Conservation (phyloP, 1,140 invertebrate species). For the Armadillidium nasatum region DNA sequence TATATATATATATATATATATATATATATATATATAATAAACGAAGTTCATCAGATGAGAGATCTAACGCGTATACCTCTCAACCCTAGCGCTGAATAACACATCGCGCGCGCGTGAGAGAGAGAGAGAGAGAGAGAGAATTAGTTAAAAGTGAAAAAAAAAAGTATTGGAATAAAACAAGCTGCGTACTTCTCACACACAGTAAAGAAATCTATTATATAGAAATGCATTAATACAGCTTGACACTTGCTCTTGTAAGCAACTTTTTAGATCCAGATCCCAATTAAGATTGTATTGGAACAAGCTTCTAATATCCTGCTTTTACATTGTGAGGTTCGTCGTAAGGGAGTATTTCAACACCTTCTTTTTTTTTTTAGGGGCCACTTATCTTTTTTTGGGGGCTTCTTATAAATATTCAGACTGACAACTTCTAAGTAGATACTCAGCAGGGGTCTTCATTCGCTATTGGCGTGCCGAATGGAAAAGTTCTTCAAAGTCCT, state of each 20-base stretch:
- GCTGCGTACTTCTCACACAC: background rate
- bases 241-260: background rate
- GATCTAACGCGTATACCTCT: background rate
- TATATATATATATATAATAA: background rate
- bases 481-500: background rate
- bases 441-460: background rate
- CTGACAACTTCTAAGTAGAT: slow-evolving; percentile 7
- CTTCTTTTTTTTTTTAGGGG: background rate
- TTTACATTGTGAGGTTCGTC: background rate
- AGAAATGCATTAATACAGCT: background rate
- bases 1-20: background rate
- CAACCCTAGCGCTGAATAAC: background rate
- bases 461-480: background rate
- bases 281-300: slow-evolving; percentile 6
- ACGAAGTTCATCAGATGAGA: too few species aligned
- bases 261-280: background rate
- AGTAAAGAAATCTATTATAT: slow-evolving; percentile 2
- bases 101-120: background rate
- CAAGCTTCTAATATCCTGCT: slow-evolving; percentile 2
- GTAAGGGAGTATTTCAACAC: background rate
- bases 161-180: too few species aligned
- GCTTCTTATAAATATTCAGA: background rate
- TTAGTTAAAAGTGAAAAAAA: too few species aligned
- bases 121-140: background rate
- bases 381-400: too few species aligned